These are phyloP conservation scores for Bellardia bayeri DNA, from an alignment of 2,888 invertebrate genomes.

Conservation along the genomic window DNA sequence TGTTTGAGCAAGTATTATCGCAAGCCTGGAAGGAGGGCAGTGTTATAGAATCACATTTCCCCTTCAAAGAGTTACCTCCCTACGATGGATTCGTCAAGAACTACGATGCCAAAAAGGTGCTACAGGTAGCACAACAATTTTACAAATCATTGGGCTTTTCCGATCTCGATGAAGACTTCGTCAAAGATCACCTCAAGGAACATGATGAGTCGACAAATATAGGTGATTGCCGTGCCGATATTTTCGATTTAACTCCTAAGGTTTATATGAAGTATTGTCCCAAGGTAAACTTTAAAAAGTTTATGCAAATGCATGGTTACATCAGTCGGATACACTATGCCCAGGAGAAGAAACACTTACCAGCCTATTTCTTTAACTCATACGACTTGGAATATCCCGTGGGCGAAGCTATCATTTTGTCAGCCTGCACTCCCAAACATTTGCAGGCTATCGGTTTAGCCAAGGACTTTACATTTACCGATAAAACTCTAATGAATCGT, in stretches of 20 bases:
- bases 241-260: slow-evolving; percentile 81
- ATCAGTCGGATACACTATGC: slow-evolving; percentile 81
- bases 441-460: slow-evolving; percentile 79
- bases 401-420: slow-evolving; percentile 82
- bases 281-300: slow-evolving; percentile 81
- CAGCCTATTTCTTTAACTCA: slow-evolving; percentile 81
- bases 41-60: slow-evolving; percentile 80
- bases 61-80: slow-evolving; percentile 79
- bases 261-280: slow-evolving; percentile 82
- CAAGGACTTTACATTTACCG: slow-evolving; percentile 78
- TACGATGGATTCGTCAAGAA: slow-evolving; percentile 80
- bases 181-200: slow-evolving; percentile 79
- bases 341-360: slow-evolving; percentile 79
- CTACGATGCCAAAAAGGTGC: slow-evolving; percentile 78
- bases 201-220: slow-evolving; percentile 78
- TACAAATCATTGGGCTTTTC: slow-evolving; percentile 81
- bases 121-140: slow-evolving; percentile 80
- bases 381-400: slow-evolving; percentile 82
- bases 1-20: slow-evolving; percentile 86
- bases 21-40: slow-evolving; percentile 82
- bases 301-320: slow-evolving; percentile 82
- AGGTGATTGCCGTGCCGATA: slow-evolving; percentile 81
- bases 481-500: slow-evolving; percentile 79
- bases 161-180: slow-evolving; percentile 77
- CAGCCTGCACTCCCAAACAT: slow-evolving; percentile 82